Evolutionary conservation across 35 echinoderm and acorn worm genomes (phyloP).

Genomic region (Strongylocentrotus purpuratus): DNA sequence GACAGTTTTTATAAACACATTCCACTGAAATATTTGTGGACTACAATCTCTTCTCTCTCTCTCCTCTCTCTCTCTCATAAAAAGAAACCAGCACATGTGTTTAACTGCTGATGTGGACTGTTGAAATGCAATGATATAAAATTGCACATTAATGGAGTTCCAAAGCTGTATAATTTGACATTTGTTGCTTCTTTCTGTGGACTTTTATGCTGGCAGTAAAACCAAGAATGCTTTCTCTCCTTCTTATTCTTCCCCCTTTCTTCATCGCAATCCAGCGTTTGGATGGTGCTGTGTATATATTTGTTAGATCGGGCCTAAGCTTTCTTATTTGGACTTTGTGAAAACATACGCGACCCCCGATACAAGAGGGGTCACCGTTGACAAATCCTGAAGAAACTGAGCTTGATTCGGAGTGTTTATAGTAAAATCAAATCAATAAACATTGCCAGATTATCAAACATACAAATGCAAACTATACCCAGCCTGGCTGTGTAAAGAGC

Average conservation of each 20-base stretch:
- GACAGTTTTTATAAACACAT: too few relatives aligned
- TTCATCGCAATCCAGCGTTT: background rate
- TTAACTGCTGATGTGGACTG: background rate
- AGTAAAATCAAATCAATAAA: slow-evolving; percentile 14
- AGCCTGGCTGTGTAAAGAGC: background rate
- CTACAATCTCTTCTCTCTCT: background rate
- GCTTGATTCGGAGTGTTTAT: background rate
- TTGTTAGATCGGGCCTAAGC: background rate
- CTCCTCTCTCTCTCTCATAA: background rate
- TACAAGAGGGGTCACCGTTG: background rate
- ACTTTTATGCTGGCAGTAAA: background rate
- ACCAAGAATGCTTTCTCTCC: background rate
- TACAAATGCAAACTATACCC: background rate
- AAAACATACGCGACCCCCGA: background rate
- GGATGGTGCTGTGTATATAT: background rate
- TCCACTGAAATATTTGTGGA: background rate
- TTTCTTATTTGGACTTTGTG: background rate
- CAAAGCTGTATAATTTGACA: slow-evolving; percentile 18
- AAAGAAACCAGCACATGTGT: background rate
- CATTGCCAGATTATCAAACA: background rate
- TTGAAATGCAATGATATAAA: slow-evolving; percentile 19
- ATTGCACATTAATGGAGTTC: slow-evolving; percentile 17
- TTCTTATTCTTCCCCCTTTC: background rate
- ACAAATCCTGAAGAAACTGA: background rate
- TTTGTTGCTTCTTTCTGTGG: slow-evolving; percentile 10